Conservation (phyloP, 1,140 invertebrate genomes). For the Leptinotarsa lineolata region DNA sequence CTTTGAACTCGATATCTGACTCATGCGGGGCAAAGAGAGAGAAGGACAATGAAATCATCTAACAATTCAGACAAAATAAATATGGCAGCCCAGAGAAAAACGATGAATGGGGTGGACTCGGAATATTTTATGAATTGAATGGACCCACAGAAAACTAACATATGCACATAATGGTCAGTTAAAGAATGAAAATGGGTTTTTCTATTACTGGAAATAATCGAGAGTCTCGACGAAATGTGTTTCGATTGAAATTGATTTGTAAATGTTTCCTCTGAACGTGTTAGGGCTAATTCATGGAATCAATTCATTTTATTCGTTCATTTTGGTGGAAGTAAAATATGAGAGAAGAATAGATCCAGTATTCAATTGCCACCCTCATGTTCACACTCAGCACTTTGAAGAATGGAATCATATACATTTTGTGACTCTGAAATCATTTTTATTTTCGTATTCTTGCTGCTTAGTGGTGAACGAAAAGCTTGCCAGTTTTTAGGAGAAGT, state of each 20-base stretch:
- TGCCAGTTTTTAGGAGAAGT: too few relatives aligned
- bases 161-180: constrained; percentile 47
- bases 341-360: too few relatives aligned
- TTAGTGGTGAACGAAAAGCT: too few relatives aligned
- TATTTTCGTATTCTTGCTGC: too few relatives aligned
- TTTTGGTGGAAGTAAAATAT: too few relatives aligned
- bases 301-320: too few relatives aligned
- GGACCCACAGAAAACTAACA: constrained; percentile 47
- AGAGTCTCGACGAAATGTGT: constrained; percentile 35
- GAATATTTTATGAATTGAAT: constrained; percentile 29
- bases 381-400: too few relatives aligned
- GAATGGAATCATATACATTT: too few relatives aligned
- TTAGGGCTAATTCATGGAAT: constrained; percentile 15
- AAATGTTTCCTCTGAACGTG: constrained; percentile 1
- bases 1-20: constrained; percentile 12
- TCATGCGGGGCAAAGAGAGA: constrained; percentile 16
- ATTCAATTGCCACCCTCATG: too few relatives aligned
- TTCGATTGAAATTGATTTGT: constrained; percentile 27
- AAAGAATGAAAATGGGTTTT: constrained; percentile 36
- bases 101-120: constrained; percentile 18
- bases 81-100: constrained; percentile 29
- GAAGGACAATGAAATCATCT: background rate
- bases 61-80: constrained; percentile 26
- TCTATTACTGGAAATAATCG: constrained; percentile 43
- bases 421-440: too few relatives aligned